A percentile compares a stretch with the other conserved stretches of the same genome.
These are phyloP conservation scores for Elymnias hypermnestra DNA, from an alignment of 1,140 invertebrate species.

Conservation along the genomic window DNA sequence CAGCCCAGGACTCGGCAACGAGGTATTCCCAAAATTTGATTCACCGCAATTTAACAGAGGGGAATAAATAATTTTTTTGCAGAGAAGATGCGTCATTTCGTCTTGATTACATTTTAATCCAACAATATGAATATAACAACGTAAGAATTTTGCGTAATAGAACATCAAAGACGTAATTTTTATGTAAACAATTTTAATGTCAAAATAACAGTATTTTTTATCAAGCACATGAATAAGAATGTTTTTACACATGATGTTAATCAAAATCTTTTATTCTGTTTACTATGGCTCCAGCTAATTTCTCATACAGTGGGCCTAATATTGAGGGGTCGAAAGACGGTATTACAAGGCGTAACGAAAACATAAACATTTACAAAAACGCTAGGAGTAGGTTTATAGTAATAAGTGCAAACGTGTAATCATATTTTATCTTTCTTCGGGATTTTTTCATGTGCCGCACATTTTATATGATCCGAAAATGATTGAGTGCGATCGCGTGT, in stretches of 20 bases:
- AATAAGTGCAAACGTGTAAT: no score
- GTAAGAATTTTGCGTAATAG: slow-evolving; percentile 18
- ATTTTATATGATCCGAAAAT: slow-evolving; percentile 43
- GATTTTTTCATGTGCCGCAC: slow-evolving; percentile 18
- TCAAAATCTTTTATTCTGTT: no score
- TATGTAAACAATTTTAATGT: no score
- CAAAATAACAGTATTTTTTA: no score
- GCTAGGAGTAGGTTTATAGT: no score
- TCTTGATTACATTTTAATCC: slow-evolving; percentile 23
- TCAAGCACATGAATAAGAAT: no score
- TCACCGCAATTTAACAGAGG: slow-evolving; percentile 26
- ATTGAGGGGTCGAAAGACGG: no score
- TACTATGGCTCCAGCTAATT: no score
- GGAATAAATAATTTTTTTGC: slow-evolving; percentile 26
- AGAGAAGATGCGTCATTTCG: slow-evolving; percentile 18
- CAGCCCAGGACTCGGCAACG: slow-evolving; percentile 28
- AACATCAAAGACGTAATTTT: slow-evolving; percentile 10
- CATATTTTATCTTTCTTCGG: not conserved
- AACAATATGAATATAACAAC: slow-evolving; percentile 23
- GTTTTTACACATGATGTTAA: no score
- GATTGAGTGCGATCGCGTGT: slow-evolving; percentile 58
- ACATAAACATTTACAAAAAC: no score
- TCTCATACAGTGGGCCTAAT: no score
- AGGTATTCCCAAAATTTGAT: slow-evolving; percentile 34
- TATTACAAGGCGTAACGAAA: no score